These are phyloP conservation scores for Protophormia terraenovae DNA, from an alignment of 2,888 invertebrate genomes.

Conservation along the genomic window DNA sequence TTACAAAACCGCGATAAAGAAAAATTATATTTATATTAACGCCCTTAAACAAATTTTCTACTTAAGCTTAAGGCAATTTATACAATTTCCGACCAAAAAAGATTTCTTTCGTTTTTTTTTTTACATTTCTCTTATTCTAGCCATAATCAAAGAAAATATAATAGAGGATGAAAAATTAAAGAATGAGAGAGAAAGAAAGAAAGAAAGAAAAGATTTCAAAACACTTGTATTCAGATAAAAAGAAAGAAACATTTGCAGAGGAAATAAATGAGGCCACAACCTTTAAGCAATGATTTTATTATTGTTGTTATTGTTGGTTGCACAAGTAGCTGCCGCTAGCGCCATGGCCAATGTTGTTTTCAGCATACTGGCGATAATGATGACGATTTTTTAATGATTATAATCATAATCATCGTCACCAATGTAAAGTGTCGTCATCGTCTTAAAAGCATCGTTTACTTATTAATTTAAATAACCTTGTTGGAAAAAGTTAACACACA, in stretches of 20 bases:
- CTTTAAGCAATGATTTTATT: conserved; percentile 27
- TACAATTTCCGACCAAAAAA: background rate
- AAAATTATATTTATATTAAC: background rate
- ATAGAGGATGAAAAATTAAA: background rate
- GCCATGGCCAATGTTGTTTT: background rate
- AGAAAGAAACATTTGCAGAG: conserved; percentile 7
- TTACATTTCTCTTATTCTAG: background rate
- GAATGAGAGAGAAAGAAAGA: no score
- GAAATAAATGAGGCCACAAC: conserved; percentile 55
- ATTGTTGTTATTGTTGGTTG: background rate
- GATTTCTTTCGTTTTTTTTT: background rate
- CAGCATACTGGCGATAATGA: background rate
- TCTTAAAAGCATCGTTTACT: conserved; percentile 56
- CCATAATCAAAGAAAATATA: conserved; percentile 1
- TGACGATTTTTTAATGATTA: conserved; percentile 31
- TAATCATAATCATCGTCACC: conserved; percentile 19
- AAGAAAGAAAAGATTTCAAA: background rate
- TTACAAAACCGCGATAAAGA: background rate
- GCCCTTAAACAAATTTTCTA: conserved; percentile 7
- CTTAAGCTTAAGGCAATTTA: conserved; percentile 31
- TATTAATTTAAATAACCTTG: conserved; percentile 65
- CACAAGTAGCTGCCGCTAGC: background rate
- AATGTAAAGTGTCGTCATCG: conserved; percentile 31
- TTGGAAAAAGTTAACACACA: conserved; percentile 36
- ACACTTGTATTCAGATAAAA: background rate